Evolutionary conservation across 2,113 vertebrate species (phyloP).

Genomic region (Tichodroma muraria): DNA sequence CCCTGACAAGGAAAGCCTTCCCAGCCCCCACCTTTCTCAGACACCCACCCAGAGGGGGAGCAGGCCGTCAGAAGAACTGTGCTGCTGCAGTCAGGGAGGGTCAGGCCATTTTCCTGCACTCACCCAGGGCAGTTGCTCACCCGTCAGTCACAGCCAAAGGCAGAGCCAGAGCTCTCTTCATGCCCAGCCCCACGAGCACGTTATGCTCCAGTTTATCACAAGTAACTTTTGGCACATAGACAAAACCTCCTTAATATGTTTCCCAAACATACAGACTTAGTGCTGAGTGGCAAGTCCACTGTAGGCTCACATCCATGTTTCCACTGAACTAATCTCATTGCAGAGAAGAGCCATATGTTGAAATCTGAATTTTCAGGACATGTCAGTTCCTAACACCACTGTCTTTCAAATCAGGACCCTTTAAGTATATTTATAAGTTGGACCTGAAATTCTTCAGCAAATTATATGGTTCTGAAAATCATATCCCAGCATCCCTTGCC

Average conservation of each 20-base stretch:
- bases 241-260: neutral
- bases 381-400: neutral
- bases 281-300: neutral
- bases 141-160: neutral
- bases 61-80: neutral
- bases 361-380: neutral
- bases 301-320: neutral
- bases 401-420: neutral
- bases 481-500: neutral
- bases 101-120: neutral
- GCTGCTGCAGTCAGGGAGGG: neutral
- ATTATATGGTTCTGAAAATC: neutral
- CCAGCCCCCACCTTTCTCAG: neutral
- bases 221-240: neutral
- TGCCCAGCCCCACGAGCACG: neutral
- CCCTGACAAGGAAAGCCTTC: constrained; percentile 18
- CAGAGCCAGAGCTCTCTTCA: neutral
- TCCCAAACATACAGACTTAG: neutral
- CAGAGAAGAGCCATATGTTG: neutral
- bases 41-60: neutral
- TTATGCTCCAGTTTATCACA: fast-evolving
- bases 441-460: neutral
- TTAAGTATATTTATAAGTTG: neutral
- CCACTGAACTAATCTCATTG: neutral
- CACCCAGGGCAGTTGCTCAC: neutral